These are phyloP conservation scores for Spisula subtruncata DNA, from an alignment of 2,888 invertebrate species.

Conservation along the genomic window DNA sequence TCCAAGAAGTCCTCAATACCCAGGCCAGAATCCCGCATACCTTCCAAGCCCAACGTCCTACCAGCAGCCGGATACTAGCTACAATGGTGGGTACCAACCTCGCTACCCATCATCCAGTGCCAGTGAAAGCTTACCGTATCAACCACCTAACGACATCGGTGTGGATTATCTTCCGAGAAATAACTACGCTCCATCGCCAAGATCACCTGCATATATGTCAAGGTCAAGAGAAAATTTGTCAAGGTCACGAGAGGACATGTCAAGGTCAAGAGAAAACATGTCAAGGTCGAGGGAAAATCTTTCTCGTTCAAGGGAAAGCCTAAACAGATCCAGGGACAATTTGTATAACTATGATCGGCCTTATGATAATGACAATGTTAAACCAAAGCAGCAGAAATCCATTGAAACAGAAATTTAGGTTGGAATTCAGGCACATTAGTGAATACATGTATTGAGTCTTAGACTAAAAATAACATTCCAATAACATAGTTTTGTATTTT, in stretches of 20 bases:
- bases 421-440: background rate
- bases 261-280: constrained; percentile 41
- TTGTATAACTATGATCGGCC: constrained; percentile 43
- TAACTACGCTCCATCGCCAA: constrained; percentile 42
- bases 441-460: background rate
- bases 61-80: constrained; percentile 29
- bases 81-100: constrained; percentile 32
- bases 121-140: constrained; percentile 35
- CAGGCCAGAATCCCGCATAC: constrained; percentile 26
- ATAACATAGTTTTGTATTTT: background rate
- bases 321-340: constrained; percentile 60
- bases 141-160: constrained; percentile 48
- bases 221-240: constrained; percentile 30
- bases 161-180: constrained; percentile 66
- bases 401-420: constrained; percentile 69
- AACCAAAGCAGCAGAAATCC: constrained; percentile 68
- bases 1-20: constrained; percentile 35
- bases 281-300: constrained; percentile 64
- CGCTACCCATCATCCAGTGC: constrained; percentile 21
- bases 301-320: constrained; percentile 63
- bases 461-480: background rate
- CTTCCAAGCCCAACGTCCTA: constrained; percentile 29
- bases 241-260: constrained; percentile 31
- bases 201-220: constrained; percentile 23
- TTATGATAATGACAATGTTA: constrained; percentile 52